Conservation (phyloP, 2,888 invertebrate species). For the Gisinianus flammeolus region DNA sequence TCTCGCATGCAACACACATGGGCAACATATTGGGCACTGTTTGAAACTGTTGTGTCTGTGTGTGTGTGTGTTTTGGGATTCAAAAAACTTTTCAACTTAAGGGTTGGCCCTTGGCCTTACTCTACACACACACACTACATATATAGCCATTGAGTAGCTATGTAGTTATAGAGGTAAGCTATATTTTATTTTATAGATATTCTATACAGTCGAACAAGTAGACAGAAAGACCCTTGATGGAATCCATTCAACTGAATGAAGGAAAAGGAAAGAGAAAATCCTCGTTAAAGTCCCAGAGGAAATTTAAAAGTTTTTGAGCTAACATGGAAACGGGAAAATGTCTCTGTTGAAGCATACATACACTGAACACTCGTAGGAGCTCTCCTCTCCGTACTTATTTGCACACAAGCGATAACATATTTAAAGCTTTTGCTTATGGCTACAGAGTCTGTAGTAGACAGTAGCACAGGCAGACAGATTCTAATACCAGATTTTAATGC, state of each 20-base stretch:
- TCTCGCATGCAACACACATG: slow-evolving; percentile 3
- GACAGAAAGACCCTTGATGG: slow-evolving; percentile 29
- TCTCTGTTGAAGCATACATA: no score
- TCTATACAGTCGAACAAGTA: neutral
- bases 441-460: no score
- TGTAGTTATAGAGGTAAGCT: no score
- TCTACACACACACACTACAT: no score
- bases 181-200: no score
- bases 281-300: slow-evolving; percentile 30
- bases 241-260: slow-evolving; percentile 35
- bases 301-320: neutral
- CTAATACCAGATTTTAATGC: no score
- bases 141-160: no score
- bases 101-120: slow-evolving; percentile 14
- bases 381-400: neutral
- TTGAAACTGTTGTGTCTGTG: no score
- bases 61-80: neutral
- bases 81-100: neutral
- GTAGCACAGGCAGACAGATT: no score
- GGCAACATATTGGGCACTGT: neutral
- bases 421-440: slow-evolving; percentile 4
- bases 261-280: slow-evolving; percentile 19
- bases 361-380: neutral
- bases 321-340: neutral
- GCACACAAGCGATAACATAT: neutral